Evolutionary conservation across 2,113 vertebrate species (phyloP).

Genomic region (Perca flavescens): DNA sequence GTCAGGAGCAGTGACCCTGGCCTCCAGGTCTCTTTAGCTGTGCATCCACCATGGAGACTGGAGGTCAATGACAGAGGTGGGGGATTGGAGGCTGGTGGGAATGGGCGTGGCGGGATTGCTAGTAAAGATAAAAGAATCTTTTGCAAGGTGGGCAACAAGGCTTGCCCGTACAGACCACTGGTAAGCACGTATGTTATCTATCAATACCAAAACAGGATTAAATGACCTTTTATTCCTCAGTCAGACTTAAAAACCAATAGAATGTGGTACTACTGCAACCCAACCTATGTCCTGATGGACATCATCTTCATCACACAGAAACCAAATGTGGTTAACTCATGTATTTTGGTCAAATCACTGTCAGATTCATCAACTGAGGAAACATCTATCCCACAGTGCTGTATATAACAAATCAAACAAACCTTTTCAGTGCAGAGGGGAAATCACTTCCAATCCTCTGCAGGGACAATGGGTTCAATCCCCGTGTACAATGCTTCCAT

Average conservation of each 20-base stretch:
- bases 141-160: neutral
- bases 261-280: neutral
- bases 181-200: neutral
- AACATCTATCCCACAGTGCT: conserved; percentile 33
- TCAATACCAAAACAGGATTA: neutral
- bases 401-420: conserved; percentile 37
- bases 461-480: neutral
- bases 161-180: neutral
- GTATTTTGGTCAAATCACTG: conserved; percentile 31
- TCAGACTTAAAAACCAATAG: neutral
- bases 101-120: conserved; percentile 47
- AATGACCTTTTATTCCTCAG: neutral
- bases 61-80: conserved; percentile 79
- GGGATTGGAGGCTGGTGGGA: conserved; percentile 37
- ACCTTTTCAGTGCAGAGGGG: conserved; percentile 9
- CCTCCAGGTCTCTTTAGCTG: conserved; percentile 86
- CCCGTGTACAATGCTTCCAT: conserved; percentile 13
- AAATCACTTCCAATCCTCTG: conserved; percentile 6
- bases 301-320: conserved; percentile 14
- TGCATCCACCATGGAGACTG: conserved; percentile 90
- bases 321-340: conserved; percentile 29
- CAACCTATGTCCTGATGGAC: neutral
- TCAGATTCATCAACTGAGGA: conserved; percentile 14
- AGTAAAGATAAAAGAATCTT: conserved; percentile 48
- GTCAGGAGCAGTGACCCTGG: conserved; percentile 89